Conservation (phyloP, 2,888 invertebrate species). For the Agonum fuliginosum region DNA sequence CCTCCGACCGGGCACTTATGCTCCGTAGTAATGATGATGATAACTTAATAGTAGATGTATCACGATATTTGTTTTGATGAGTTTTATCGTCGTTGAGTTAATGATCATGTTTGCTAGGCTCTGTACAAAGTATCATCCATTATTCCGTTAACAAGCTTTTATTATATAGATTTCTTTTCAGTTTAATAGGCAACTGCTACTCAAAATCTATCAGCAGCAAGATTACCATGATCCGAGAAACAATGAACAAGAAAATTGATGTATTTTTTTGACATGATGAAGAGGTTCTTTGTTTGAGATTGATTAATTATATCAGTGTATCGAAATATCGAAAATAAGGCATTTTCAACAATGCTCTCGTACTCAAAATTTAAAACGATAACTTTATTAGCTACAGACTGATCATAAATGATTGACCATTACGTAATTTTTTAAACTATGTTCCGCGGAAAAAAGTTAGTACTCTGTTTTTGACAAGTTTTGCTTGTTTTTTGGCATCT, state of each 20-base stretch:
- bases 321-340: too few species aligned
- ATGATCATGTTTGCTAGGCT: slow-evolving; percentile 41
- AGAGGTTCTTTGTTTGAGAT: not conserved
- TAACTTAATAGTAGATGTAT: slow-evolving; percentile 53
- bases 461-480: too few species aligned
- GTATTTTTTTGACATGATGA: not conserved
- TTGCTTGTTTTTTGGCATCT: too few species aligned
- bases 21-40: slow-evolving; percentile 35
- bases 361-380: too few species aligned
- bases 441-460: too few species aligned
- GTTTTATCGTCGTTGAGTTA: slow-evolving; percentile 53
- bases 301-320: too few species aligned
- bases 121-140: slow-evolving; percentile 15
- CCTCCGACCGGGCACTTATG: slow-evolving; percentile 19
- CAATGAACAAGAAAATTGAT: not conserved
- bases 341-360: too few species aligned
- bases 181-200: slow-evolving; percentile 25
- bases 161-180: slow-evolving; percentile 44
- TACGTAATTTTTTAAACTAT: too few species aligned
- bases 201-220: slow-evolving; percentile 29
- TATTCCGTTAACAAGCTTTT: slow-evolving; percentile 49
- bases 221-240: not conserved
- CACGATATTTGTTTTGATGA: slow-evolving; percentile 53
- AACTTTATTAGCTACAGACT: too few species aligned
- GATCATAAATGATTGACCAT: too few species aligned